Evolutionary conservation across 2,113 vertebrate genomes (phyloP), one percentile per base, ranked within the genome.

Genomic region (Dasyprocta punctata): DNA sequence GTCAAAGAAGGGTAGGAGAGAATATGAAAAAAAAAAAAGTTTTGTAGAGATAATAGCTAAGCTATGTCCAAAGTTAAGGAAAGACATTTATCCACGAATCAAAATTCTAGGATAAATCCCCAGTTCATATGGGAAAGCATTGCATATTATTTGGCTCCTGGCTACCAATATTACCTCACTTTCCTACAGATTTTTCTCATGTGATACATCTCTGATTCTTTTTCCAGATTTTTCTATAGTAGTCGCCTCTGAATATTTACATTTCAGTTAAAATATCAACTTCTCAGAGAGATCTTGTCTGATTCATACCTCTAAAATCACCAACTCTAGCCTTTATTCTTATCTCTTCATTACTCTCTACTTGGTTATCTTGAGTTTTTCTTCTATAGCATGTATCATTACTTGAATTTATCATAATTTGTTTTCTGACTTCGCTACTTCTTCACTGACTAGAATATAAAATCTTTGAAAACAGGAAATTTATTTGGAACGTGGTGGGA

Each of bases 391-490:
- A 73, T 41, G 41, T 47, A 24, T 56, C 36, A 75, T 82, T 86
- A 78, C 56, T 95, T 89, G 47, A 81, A 90, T 85, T 85, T 88
- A 44, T 78, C 78, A 30, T 75, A 81, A 33, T 52, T 89, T n/a
- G 30, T 92, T 88, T 95, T 91, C 13, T 77, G 60, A 85, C 30
- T 94, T 81, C 1, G 3, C 20, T 58, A 87, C 90, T 71, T 90
- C 41, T 84, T 86, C 13, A 49, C 20, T 75, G 14, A 56, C 1
- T 91, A 52, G 36, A 93, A 81, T 61, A 13, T 36, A 95, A 90
- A 9, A 26, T 63, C 41, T 67, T 24, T 88, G 41, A 89, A 93
- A 81, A 61, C 36, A 93, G 4, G 3, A 24, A 90, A 54, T 10
- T 67, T 41, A 20, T 78, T 83, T 78, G 44, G 5, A n/a, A 75